Evolutionary conservation across 2,888 invertebrate genomes (phyloP).

Genomic region (Argynnis bischoffii): DNA sequence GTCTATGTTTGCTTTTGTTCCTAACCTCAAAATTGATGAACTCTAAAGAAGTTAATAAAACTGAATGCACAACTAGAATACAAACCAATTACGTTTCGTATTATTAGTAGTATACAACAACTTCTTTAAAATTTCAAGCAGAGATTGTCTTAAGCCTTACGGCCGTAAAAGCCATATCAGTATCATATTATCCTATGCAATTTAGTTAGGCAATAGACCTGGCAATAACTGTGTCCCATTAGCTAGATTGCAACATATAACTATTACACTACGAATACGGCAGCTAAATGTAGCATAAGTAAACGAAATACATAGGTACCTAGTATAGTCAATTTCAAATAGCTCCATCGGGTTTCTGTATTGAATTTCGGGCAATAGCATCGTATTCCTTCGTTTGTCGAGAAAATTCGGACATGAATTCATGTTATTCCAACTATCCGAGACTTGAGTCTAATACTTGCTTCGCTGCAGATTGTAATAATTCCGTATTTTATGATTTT

Average conservation of each 20-base stretch:
- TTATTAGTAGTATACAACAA: neutral
- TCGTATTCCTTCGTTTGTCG: conserved; percentile 40
- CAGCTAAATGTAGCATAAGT: conserved; percentile 29
- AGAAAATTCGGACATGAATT: conserved; percentile 39
- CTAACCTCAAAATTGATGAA: too few relatives aligned
- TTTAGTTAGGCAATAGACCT: conserved; percentile 18
- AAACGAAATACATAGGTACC: conserved; percentile 26
- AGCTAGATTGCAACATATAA: conserved; percentile 24
- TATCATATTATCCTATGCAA: conserved; percentile 12
- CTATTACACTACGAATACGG: conserved; percentile 27
- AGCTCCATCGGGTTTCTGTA: conserved; percentile 35
- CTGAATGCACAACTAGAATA: neutral
- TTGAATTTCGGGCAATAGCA: conserved; percentile 40
- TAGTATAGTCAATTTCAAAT: conserved; percentile 27
- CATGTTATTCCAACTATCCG: conserved; percentile 30
- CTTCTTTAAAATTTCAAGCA: conserved; percentile 5
- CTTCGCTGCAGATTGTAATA: neutral
- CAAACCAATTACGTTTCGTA: neutral
- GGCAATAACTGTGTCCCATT: conserved; percentile 24
- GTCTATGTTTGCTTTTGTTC: too few relatives aligned
- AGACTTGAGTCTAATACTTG: conserved; percentile 10
- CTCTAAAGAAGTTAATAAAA: neutral
- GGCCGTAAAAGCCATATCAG: conserved; percentile 4
- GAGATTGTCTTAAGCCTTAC: conserved; percentile 14
- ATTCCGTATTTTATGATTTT: neutral